These are phyloP conservation scores for Drosophila ercepeae DNA, from an alignment of 1,140 invertebrate genomes.

Conservation along the genomic window DNA sequence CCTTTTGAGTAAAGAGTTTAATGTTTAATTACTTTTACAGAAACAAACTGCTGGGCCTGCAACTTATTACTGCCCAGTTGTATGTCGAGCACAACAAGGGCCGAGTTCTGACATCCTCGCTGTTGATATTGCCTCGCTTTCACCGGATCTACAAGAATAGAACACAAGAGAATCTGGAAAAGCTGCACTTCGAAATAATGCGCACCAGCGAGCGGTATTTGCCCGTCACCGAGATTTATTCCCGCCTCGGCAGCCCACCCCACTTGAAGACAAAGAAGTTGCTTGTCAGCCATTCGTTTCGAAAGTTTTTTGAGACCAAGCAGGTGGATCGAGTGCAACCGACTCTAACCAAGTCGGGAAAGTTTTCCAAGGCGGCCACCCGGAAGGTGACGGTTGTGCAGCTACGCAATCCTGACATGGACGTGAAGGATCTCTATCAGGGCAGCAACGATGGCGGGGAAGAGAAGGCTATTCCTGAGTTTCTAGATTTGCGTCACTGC, in stretches of 20 bases:
- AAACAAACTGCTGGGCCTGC: constrained; percentile 48
- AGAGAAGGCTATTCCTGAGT: constrained; percentile 71
- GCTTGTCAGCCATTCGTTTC: constrained; percentile 56
- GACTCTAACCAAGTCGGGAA: constrained; percentile 4
- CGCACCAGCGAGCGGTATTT: constrained; percentile 25
- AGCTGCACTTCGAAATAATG: constrained; percentile 54
- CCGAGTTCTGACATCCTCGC: constrained; percentile 29
- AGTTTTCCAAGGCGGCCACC: constrained; percentile 4
- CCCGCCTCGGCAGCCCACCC: constrained; percentile 24
- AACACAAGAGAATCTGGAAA: constrained; percentile 51
- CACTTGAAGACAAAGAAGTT: constrained; percentile 47
- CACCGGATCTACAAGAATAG: constrained; percentile 53
- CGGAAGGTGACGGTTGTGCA: constrained; percentile 46
- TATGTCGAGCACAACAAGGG: constrained; percentile 58
- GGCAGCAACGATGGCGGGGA: constrained; percentile 85
- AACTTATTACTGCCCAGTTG: constrained; percentile 40
- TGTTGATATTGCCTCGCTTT: constrained; percentile 60
- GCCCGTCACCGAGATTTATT: constrained; percentile 25
- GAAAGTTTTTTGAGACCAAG: constrained; percentile 59
- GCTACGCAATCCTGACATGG: constrained; percentile 54
- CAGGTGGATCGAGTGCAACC: constrained; percentile 15
- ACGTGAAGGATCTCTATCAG: constrained; percentile 67
- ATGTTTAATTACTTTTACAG: constrained; percentile 20
- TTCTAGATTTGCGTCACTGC: constrained; percentile 38
- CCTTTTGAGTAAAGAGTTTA: neutral